phyloP scores from a whole-genome alignment of 1,140 invertebrate genomes.

The Anoplolepis gracilipes region DNA sequence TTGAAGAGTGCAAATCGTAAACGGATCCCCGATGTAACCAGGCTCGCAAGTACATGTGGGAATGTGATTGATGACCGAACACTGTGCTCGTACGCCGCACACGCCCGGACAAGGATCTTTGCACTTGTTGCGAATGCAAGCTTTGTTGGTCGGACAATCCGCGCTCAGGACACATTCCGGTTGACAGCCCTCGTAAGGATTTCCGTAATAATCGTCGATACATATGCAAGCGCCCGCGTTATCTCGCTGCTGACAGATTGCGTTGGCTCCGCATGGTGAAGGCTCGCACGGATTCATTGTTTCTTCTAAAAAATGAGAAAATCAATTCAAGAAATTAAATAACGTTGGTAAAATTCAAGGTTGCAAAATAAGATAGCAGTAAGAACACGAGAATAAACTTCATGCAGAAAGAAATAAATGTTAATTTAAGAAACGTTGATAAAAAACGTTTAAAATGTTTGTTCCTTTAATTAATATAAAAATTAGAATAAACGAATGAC shows the following conservation, averaged over 20 bases:
- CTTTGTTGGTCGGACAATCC: conserved; percentile 87
- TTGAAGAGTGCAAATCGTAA: conserved; percentile 84
- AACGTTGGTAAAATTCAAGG: neutral
- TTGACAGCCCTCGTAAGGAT: conserved; percentile 86
- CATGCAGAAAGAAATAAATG: neutral
- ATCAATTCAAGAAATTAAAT: conserved; percentile 57
- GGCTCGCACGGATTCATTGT: conserved; percentile 85
- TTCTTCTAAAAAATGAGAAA: conserved; percentile 71
- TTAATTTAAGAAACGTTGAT: neutral
- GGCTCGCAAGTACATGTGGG: conserved; percentile 88
- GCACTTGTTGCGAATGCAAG: conserved; percentile 88
- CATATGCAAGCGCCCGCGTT: conserved; percentile 86
- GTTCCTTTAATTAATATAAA: neutral
- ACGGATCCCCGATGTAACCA: conserved; percentile 88
- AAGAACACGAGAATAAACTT: neutral
- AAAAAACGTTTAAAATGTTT: neutral
- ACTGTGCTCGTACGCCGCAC: conserved; percentile 86
- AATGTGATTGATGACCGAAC: conserved; percentile 88
- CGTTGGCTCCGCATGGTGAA: conserved; percentile 87
- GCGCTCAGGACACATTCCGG: conserved; percentile 87
- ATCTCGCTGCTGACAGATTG: conserved; percentile 85
- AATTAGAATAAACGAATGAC: conserved; percentile 3
- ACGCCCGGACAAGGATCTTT: conserved; percentile 87
- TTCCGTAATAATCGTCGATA: conserved; percentile 86
- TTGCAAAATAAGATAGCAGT: neutral